phyloP scores from a whole-genome alignment of 2,888 invertebrate species.

The Caenorhabditis angaria region DNA sequence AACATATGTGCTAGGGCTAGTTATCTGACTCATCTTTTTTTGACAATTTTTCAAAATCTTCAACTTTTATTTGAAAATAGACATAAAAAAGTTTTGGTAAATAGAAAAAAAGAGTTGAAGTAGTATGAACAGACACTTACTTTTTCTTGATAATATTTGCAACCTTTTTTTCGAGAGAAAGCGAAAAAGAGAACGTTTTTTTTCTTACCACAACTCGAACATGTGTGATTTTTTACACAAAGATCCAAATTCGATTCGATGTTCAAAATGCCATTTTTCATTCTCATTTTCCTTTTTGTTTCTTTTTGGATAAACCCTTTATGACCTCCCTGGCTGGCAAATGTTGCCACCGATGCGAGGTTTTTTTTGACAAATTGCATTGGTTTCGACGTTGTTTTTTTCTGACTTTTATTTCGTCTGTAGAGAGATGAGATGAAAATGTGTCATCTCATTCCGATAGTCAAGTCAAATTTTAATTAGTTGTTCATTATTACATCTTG shows the following conservation, averaged over 20 bases:
- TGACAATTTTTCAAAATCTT: neutral
- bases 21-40: neutral
- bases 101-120: neutral
- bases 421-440: neutral
- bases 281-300: neutral
- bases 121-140: slow-evolving; percentile 2
- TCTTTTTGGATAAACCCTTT: neutral
- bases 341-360: neutral
- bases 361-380: slow-evolving; percentile 1
- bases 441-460: neutral
- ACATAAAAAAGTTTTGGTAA: neutral
- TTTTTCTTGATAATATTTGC: slow-evolving; percentile 4
- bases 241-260: neutral
- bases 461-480: neutral
- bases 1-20: neutral
- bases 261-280: neutral
- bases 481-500: neutral
- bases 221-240: too few species aligned
- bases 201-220: neutral
- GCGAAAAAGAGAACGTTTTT: neutral
- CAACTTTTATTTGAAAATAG: neutral
- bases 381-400: too few species aligned
- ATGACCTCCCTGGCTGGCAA: neutral
- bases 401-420: neutral
- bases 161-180: neutral